Base-by-base conservation (phyloP, 1,140 invertebrate genomes). In the Chironomus striatipennis region DNA sequence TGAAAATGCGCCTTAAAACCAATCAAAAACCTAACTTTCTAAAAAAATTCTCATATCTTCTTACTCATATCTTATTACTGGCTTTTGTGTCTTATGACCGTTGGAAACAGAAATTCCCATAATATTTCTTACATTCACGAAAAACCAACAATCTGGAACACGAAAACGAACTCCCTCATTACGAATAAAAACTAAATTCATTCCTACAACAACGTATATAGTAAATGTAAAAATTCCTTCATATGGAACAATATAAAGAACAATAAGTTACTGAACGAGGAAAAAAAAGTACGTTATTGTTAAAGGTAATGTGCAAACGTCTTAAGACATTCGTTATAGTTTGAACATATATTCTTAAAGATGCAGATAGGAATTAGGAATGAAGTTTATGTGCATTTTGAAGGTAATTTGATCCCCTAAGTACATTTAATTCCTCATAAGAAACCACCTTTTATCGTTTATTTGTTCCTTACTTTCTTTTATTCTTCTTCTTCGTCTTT, bases 231-330 rank as follows among this genome's bases (percentile, higher is more conserved):
- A 57, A 57, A 21, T 70, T 70, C 18, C 18, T 6, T 70, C 65
- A 70, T 70, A 70, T 70, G 65, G 65, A 70, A 70, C 65, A 18
- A 18, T 57, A n/a, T 57, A n/a, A n/a, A n/a, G n/a, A 57, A 57
- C 47, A 57, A 57, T 57, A 57, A 57, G 47, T 12, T 57, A n/a
- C 47, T 34, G 24, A 34, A 34, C 24, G 24, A n/a, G n/a, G 24
- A 34, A 5, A 5, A 5, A 57, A 57, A 57, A 57, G 12, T 57
- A 12, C 47, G 47, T 57, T 57, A 34, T 34, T 34, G 5, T 34
- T 34, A 34, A 34, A 57, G 47, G n/a, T n/a, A 57, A 57, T 57
- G 47, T 57, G 47, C 47, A 57, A 57, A 57, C 47, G 47, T 57
- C 47, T 57, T 57, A 57, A 57, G 47, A 57, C 47, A n/a, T 12